These are phyloP conservation scores for Coenonympha glycerion DNA, from an alignment of 2,888 invertebrate species.

Conservation along the genomic window DNA sequence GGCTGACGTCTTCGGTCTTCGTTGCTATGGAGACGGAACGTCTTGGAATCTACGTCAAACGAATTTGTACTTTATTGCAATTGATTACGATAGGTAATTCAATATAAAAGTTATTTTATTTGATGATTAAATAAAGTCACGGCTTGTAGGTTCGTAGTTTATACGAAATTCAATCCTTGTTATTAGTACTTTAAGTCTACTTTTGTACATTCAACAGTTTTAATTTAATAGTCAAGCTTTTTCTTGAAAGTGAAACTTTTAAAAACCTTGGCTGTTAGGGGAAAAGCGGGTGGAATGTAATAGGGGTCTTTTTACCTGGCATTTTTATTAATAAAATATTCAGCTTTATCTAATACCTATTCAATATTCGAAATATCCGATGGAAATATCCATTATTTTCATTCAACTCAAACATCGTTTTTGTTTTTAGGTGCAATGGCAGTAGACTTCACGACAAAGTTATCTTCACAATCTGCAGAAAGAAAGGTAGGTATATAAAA, in stretches of 20 bases:
- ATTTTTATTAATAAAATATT: too few species aligned
- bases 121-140: conserved; percentile 14
- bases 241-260: background rate
- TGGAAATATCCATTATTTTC: too few species aligned
- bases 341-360: too few species aligned
- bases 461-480: conserved; percentile 31
- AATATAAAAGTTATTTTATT: conserved; percentile 17
- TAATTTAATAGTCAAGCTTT: conserved; percentile 9
- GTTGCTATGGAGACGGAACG: conserved; percentile 52
- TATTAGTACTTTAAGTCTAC: conserved; percentile 24
- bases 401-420: background rate
- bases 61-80: conserved; percentile 34
- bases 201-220: conserved; percentile 18
- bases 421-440: conserved; percentile 34
- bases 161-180: conserved; percentile 30
- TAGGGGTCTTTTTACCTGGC: background rate
- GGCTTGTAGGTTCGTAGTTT: background rate
- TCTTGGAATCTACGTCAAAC: conserved; percentile 37
- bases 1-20: conserved; percentile 60
- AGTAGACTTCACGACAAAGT: conserved; percentile 43
- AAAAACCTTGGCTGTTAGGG: background rate
- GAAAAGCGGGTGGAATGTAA: background rate
- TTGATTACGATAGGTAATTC: conserved; percentile 27
- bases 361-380: too few species aligned
- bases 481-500: conserved; percentile 45